A percentile compares a stretch with the other conserved stretches of the same genome.
Evolutionary conservation across 2,113 vertebrate genomes (phyloP).

Genomic region (Ibidorhyncha struthersii): DNA sequence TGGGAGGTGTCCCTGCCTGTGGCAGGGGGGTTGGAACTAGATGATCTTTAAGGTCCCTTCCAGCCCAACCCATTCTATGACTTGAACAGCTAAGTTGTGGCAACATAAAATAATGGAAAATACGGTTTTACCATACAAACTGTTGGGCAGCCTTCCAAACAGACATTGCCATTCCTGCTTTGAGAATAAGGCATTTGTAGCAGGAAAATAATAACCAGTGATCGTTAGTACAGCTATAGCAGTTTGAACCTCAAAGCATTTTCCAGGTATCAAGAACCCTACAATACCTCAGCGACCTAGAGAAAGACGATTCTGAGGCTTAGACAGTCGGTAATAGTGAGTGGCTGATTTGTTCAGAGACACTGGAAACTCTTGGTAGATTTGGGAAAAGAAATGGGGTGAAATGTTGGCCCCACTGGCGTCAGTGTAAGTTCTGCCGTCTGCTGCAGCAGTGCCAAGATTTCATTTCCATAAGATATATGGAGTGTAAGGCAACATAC

Average conservation of each 20-base stretch:
- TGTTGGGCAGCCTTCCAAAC: background rate
- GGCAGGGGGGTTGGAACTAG: too few relatives aligned
- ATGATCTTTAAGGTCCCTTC: background rate
- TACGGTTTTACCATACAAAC: background rate
- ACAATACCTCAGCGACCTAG: too few relatives aligned
- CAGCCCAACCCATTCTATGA: background rate
- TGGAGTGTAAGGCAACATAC: background rate
- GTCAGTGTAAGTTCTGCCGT: background rate
- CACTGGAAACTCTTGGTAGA: background rate
- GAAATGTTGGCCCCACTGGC: background rate
- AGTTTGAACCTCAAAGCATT: background rate
- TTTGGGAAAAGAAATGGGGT: background rate
- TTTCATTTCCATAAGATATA: background rate
- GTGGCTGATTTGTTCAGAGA: background rate
- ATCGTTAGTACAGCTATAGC: background rate
- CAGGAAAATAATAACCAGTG: background rate
- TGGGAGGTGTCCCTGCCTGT: background rate
- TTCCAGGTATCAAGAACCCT: background rate
- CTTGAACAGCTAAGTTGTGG: background rate
- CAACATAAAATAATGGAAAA: background rate
- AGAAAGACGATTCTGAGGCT: background rate
- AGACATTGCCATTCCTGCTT: background rate
- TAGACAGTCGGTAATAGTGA: background rate
- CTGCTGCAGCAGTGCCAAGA: background rate
- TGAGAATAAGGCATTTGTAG: background rate